These are phyloP conservation scores for Allygus modestus DNA, from an alignment of 2,888 invertebrate genomes.

Conservation along the genomic window DNA sequence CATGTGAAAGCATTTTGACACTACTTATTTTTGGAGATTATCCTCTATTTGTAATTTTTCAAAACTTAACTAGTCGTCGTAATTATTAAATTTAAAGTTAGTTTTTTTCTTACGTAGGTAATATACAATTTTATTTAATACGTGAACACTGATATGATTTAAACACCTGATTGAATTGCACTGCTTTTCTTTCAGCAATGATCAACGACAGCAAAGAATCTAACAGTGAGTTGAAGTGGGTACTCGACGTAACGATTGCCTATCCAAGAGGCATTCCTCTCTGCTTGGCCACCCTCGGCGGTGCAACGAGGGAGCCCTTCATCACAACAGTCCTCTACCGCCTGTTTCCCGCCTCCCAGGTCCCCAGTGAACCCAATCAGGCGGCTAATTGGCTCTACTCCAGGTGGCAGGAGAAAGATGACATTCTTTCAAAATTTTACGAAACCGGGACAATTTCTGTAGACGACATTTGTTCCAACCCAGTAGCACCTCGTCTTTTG, in stretches of 20 bases:
- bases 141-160: no score
- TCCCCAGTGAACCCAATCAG: not conserved
- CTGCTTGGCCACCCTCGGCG: not conserved
- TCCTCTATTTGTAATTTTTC: no score
- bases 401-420: slow-evolving; percentile 11
- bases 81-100: no score
- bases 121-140: no score
- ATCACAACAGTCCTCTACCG: not conserved
- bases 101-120: no score
- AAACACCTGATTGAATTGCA: no score
- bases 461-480: not conserved
- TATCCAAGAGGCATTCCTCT: not conserved
- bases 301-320: not conserved
- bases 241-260: not conserved
- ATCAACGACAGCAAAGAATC: not conserved
- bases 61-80: no score
- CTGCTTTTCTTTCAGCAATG: not conserved
- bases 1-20: no score
- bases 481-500: not conserved
- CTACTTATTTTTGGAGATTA: no score
- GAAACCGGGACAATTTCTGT: not conserved
- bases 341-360: not conserved
- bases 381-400: not conserved
- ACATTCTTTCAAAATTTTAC: slow-evolving; percentile 5
- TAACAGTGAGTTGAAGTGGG: not conserved